Evolutionary conservation across 2,888 invertebrate species (phyloP), one percentile per base, ranked within the genome.

Genomic region (Amblyteles armatorius): DNA sequence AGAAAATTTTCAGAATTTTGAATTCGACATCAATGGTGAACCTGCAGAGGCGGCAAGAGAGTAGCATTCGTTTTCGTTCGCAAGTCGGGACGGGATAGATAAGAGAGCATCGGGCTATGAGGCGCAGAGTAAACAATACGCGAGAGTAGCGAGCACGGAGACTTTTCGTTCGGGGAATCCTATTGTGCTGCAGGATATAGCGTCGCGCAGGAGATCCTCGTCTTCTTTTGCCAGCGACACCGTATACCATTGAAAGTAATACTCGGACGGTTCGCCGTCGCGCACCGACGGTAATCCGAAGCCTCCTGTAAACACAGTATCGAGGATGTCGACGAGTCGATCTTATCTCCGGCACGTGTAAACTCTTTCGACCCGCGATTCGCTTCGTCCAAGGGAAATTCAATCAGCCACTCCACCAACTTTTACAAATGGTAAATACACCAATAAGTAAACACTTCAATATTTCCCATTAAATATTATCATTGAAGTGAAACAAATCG

Each of bases 291-390:
- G 80, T 74, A 80, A 80, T 80, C 67, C 73, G 73, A 80, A 19
- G 63, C 71, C 57, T 60, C 57, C 73, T 80, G 80, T 74, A 80
- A 80, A 74, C 80, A 80, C n/a, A 67, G 44, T 55, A 72, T 36
- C 40, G 33, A 73, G 19, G 72, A 67, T 67, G 73, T 80, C 57
- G 80, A 80, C 79, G 71, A 40, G 60, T 29, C 44, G 52, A 60
- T 57, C 80, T 80, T 80, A 80, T 80, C 80, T 57, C 74, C 19
- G 16, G 73, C 68, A 74, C 80, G 72, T 78, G 79, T 79, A 55
- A 80, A 80, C 22, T 57, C 55, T 16, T 33, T 67, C 79, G 40
- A 72, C 52, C 71, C 63, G 63, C 65, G 13, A 65, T 22, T 79
- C 72, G 63, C 36, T 50, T 60, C 71, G 48, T 19, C 2, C 71